Evolutionary conservation across 2,888 invertebrate genomes (phyloP).

Genomic region (Agrotis puta): DNA sequence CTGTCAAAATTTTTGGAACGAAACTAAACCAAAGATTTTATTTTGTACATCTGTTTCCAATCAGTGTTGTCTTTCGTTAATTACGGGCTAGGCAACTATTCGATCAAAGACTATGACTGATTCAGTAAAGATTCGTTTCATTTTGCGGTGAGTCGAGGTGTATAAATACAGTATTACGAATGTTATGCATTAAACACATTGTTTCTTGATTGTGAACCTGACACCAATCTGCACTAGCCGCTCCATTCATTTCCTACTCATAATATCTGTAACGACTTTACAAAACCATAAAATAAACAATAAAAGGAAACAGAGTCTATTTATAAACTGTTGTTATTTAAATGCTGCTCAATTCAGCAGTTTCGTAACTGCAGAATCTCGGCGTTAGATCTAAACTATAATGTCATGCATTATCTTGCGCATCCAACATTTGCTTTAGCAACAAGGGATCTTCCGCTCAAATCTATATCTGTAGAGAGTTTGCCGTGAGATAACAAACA

Average conservation of each 20-base stretch:
- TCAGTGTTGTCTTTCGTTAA: slow-evolving; percentile 2
- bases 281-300: slow-evolving; percentile 56
- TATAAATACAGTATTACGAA: slow-evolving; percentile 42
- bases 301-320: slow-evolving; percentile 51
- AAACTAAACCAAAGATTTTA: too few species aligned
- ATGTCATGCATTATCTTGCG: slow-evolving; percentile 38
- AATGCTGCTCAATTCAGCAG: slow-evolving; percentile 43
- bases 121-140: slow-evolving; percentile 6
- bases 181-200: slow-evolving; percentile 27
- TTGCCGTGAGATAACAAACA: slow-evolving; percentile 17
- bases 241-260: slow-evolving; percentile 27
- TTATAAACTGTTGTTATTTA: slow-evolving; percentile 55
- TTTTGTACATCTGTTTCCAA: too few species aligned
- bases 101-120: not conserved
- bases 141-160: slow-evolving; percentile 1
- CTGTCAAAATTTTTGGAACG: too few species aligned
- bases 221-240: slow-evolving; percentile 36
- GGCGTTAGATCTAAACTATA: slow-evolving; percentile 44
- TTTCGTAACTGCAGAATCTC: slow-evolving; percentile 50
- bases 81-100: not conserved
- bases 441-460: slow-evolving; percentile 13
- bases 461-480: slow-evolving; percentile 7
- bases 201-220: slow-evolving; percentile 45
- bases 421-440: slow-evolving; percentile 14
- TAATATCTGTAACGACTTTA: slow-evolving; percentile 43